Evolutionary conservation across 2,888 invertebrate species (phyloP).

Genomic region (Papilio protenor): DNA sequence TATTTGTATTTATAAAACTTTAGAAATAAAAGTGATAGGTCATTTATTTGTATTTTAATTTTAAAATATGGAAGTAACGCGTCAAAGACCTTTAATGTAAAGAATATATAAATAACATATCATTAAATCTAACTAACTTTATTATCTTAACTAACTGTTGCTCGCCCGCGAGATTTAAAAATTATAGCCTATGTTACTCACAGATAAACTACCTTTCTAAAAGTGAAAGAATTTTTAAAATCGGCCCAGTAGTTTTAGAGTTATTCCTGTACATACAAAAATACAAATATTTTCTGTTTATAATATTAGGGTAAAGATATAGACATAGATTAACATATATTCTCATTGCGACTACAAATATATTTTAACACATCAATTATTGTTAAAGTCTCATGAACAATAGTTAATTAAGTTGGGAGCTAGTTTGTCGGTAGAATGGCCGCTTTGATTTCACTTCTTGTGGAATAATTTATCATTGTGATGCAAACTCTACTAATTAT

Average conservation of each 20-base stretch:
- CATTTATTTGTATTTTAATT: not conserved
- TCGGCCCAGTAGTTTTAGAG: too few species aligned
- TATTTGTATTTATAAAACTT: not conserved
- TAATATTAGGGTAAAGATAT: too few species aligned
- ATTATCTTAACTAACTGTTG: not conserved
- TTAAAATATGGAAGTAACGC: not conserved
- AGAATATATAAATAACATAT: not conserved
- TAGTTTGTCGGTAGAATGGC: not conserved
- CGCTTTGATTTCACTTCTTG: slow-evolving; percentile 2
- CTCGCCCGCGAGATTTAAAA: too few species aligned
- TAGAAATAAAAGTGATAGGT: not conserved
- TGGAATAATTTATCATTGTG: slow-evolving; percentile 5
- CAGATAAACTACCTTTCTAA: too few species aligned
- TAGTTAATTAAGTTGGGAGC: not conserved
- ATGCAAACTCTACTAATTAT: not conserved
- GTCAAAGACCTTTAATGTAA: too few species aligned
- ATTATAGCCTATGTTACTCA: too few species aligned
- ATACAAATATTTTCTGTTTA: too few species aligned
- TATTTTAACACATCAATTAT: not conserved
- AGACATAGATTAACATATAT: not conserved
- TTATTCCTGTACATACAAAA: too few species aligned
- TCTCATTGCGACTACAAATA: not conserved
- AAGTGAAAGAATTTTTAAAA: too few species aligned
- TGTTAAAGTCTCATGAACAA: not conserved
- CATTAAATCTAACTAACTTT: not conserved